Conservation (phyloP, 2,888 invertebrate genomes). For the Agrotis exclamationis region DNA sequence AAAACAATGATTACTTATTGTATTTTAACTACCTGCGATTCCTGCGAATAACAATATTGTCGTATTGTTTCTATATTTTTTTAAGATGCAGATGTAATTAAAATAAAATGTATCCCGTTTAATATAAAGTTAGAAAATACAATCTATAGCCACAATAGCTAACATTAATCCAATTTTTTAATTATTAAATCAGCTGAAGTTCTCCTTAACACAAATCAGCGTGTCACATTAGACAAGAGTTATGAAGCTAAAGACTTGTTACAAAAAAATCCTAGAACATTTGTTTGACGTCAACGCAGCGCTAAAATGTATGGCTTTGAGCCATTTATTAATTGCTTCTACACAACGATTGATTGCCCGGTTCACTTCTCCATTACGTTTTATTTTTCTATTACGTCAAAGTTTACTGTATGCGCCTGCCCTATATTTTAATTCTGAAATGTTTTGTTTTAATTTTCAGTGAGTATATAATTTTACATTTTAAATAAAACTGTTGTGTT, state of each 20-base stretch:
- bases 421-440: constrained; percentile 45
- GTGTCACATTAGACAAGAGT: constrained; percentile 83
- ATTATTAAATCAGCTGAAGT: constrained; percentile 44
- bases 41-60: too few relatives aligned
- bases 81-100: too few relatives aligned
- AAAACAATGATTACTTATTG: too few relatives aligned
- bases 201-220: constrained; percentile 74
- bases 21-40: not conserved
- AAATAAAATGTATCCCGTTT: too few relatives aligned
- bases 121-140: not conserved
- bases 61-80: not conserved
- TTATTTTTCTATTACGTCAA: constrained; percentile 68
- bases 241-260: constrained; percentile 69
- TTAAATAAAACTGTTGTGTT: not conserved
- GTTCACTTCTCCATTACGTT: constrained; percentile 72
- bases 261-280: constrained; percentile 71
- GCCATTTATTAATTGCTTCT: constrained; percentile 81
- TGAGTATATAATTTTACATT: not conserved
- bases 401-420: constrained; percentile 36
- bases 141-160: constrained; percentile 11
- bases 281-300: constrained; percentile 83
- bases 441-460: constrained; percentile 10
- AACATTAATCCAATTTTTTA: constrained; percentile 45
- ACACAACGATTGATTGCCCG: constrained; percentile 80
- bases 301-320: constrained; percentile 76